Evolutionary conservation across 2,888 invertebrate species (phyloP).

Genomic region (Netelia melanura): DNA sequence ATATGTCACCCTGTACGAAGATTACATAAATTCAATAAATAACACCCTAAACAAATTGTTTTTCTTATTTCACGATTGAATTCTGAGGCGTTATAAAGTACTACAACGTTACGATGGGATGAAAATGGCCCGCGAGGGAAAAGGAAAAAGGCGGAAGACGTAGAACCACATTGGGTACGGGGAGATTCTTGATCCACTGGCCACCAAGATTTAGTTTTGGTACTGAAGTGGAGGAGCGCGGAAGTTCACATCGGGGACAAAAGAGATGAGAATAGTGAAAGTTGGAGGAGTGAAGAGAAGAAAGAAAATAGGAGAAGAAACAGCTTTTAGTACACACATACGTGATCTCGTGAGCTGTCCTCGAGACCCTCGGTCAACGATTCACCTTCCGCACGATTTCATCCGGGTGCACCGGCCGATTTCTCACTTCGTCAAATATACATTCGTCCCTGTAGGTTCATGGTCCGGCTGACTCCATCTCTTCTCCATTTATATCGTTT

Average conservation of each 20-base stretch:
- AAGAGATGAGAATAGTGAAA: constrained; percentile 26
- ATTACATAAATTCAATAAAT: not conserved
- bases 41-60: not conserved
- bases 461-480: constrained; percentile 5
- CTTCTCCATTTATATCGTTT: constrained; percentile 25
- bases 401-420: constrained; percentile 44
- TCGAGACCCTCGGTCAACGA: constrained; percentile 49
- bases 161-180: constrained; percentile 45
- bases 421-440: constrained; percentile 68
- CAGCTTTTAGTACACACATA: constrained; percentile 16
- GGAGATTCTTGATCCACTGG: constrained; percentile 30
- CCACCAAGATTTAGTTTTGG: constrained; percentile 49
- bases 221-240: constrained; percentile 39
- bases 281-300: constrained; percentile 25
- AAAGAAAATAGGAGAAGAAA: constrained; percentile 10
- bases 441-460: constrained; percentile 55
- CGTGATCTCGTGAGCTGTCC: constrained; percentile 36
- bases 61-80: constrained; percentile 13
- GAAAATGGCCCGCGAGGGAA: constrained; percentile 30
- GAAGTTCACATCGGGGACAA: constrained; percentile 49
- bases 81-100: not conserved
- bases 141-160: constrained; percentile 29
- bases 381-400: constrained; percentile 65
- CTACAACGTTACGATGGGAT: not conserved
- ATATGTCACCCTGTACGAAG: no score